phyloP scores from a whole-genome alignment of 2,797 vertebrate genomes.

The Betta splendens region DNA sequence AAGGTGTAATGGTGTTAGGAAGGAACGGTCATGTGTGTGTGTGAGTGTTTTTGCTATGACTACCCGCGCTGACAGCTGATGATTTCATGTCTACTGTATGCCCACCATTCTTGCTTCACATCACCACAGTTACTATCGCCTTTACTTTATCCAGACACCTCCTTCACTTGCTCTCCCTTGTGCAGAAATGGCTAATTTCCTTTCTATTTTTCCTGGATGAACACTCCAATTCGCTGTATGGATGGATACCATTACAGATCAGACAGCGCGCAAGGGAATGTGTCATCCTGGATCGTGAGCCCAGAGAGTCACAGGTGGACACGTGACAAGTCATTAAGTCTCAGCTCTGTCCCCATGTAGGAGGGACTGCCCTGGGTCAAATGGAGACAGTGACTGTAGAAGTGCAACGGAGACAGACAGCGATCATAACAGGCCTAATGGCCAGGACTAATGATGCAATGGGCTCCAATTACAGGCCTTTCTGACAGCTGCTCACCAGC shows the following conservation, averaged over 20 bases:
- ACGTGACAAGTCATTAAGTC: conserved; percentile 72
- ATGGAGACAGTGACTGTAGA: conserved; percentile 68
- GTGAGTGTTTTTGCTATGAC: conserved; percentile 22
- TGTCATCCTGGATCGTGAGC: conserved; percentile 39
- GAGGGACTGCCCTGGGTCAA: conserved; percentile 73
- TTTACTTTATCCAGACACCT: conserved; percentile 30
- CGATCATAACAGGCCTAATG: conserved; percentile 79
- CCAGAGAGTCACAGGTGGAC: conserved; percentile 62
- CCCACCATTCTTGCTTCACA: conserved; percentile 14
- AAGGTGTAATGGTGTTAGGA: too few relatives aligned
- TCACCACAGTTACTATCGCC: conserved; percentile 37
- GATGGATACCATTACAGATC: conserved; percentile 65
- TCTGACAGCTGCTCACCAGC: conserved; percentile 79
- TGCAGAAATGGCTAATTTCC: conserved; percentile 26
- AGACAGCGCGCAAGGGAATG: conserved; percentile 48
- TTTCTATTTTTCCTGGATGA: conserved; percentile 37
- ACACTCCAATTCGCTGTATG: conserved; percentile 53
- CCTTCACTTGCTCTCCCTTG: conserved; percentile 29
- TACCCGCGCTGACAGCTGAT: conserved; percentile 40
- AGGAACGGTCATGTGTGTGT: conserved; percentile 7
- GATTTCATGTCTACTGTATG: conserved; percentile 33
- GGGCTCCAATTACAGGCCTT: conserved; percentile 75
- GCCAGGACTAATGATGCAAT: conserved; percentile 80
- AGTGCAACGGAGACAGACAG: conserved; percentile 69
- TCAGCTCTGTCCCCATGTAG: conserved; percentile 53